These are phyloP conservation scores for Hippopotamyrus pictus DNA, from an alignment of 2,797 vertebrate species.

Conservation along the genomic window DNA sequence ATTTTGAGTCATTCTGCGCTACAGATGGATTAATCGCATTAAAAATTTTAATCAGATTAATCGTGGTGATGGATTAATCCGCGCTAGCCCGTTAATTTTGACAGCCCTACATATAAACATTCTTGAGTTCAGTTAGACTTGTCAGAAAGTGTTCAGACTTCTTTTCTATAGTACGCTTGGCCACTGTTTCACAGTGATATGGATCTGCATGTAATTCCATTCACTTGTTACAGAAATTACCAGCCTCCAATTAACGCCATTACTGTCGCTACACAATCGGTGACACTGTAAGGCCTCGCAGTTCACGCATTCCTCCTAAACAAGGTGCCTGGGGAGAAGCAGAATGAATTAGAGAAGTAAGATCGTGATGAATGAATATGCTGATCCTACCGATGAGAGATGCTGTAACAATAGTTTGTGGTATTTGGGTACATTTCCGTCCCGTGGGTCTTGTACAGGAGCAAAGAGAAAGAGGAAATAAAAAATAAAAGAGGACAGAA, in stretches of 20 bases:
- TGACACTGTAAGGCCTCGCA: neutral
- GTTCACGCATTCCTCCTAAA: neutral
- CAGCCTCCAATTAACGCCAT: neutral
- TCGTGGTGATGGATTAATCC: too few relatives aligned
- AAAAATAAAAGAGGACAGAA: conserved; percentile 38
- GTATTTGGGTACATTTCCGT: conserved; percentile 14
- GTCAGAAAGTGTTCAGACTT: neutral
- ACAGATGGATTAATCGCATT: too few relatives aligned
- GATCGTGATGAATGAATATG: conserved; percentile 38
- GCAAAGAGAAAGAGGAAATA: neutral
- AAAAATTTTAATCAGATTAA: too few relatives aligned
- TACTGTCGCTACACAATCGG: neutral
- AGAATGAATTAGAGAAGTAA: neutral
- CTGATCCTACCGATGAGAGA: conserved; percentile 40
- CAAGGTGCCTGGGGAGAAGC: neutral
- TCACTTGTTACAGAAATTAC: neutral
- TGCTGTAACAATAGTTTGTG: conserved; percentile 44
- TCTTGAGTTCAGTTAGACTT: neutral
- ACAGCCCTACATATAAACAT: neutral
- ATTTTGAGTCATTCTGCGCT: too few relatives aligned
- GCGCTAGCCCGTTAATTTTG: too few relatives aligned
- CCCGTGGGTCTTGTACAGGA: neutral
- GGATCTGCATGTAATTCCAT: neutral
- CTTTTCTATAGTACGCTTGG: neutral
- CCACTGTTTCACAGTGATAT: neutral